Base-by-base conservation (phyloP, 2,888 invertebrate species). In the Euphydryas editha region DNA sequence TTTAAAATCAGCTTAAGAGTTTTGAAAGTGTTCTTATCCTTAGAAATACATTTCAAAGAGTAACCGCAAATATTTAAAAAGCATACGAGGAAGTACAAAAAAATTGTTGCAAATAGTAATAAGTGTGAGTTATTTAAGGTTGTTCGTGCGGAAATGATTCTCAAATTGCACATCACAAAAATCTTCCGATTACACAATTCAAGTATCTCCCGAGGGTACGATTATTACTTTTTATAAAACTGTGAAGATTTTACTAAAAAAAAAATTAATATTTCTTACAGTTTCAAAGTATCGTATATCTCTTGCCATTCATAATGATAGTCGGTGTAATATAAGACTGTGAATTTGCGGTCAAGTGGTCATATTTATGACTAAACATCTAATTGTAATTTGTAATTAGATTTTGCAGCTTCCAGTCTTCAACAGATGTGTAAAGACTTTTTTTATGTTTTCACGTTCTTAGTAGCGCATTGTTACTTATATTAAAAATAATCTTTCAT, bases 81-180 rank as follows among this genome's bases (percentile, higher is more conserved):
- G 49, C 20, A 10, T 73, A 69, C 68, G 76, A 84, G 83, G 83
- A 83, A 83, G 82, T 69, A 70, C 64, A 77, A 86, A 87, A 89
- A 88, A 86, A 88, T 80, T 76, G 78, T 80, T 78, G 80, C 84
- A 81, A 80, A 82, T 69, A 60, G 60, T 71, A 76, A 79, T 82
- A 81, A 84, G 82, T 85, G 81, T 84, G 80, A 80, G 81, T 86
- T 85, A 86, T 92, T 90, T 82, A 82, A 77, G 72, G 76, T 76
- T 84, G 81, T 84, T 88, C 89, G 84, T 85, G 90, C 91, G 92
- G 92, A 92, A 90, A 88, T 87, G 82, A 84, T 83, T 89, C 91
- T 92, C 91, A 88, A 90, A 90, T 92, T 92, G 90, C 92, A 88
- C 83, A 85, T 82, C 79, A 75, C 78, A 82, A 78, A 81, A 80